Conservation (phyloP, 2,113 vertebrate genomes). For the Caretta caretta region DNA sequence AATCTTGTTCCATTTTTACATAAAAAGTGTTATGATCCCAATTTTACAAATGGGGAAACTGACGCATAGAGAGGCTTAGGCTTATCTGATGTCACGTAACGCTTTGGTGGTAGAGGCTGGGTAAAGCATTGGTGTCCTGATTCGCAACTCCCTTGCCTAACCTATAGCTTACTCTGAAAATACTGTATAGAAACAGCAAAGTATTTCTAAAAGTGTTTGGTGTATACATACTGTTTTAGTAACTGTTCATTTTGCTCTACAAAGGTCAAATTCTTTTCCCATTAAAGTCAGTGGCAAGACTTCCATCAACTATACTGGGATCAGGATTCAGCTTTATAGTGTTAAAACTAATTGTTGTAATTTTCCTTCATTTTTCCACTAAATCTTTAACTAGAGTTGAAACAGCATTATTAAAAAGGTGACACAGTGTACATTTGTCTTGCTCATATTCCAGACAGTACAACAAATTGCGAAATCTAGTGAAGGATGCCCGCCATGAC, state of each 20-base stretch:
- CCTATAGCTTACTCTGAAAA: not conserved
- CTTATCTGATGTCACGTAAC: not conserved
- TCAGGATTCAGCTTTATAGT: not conserved
- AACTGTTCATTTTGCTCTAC: not conserved
- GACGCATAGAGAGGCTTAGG: not conserved
- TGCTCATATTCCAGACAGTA: conserved; percentile 83
- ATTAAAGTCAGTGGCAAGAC: not conserved
- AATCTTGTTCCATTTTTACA: not conserved
- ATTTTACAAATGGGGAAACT: not conserved
- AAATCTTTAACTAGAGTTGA: not conserved
- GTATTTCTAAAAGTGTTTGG: not conserved
- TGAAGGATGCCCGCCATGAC: conserved; percentile 91
- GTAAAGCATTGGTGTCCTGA: not conserved
- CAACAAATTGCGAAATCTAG: conserved; percentile 87
- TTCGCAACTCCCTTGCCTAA: not conserved
- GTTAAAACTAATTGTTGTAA: not conserved
- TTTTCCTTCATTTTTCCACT: not conserved
- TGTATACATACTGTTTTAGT: not conserved
- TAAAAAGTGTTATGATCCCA: not conserved
- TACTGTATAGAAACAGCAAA: not conserved
- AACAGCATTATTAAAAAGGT: not conserved
- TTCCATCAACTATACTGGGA: not conserved
- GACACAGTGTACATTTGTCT: not conserved
- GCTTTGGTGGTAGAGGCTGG: not conserved
- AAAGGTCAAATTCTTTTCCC: not conserved